Evolutionary conservation across 2,888 invertebrate species (phyloP), one percentile per base, ranked within the genome.

Genomic region (Acleris sparsana): DNA sequence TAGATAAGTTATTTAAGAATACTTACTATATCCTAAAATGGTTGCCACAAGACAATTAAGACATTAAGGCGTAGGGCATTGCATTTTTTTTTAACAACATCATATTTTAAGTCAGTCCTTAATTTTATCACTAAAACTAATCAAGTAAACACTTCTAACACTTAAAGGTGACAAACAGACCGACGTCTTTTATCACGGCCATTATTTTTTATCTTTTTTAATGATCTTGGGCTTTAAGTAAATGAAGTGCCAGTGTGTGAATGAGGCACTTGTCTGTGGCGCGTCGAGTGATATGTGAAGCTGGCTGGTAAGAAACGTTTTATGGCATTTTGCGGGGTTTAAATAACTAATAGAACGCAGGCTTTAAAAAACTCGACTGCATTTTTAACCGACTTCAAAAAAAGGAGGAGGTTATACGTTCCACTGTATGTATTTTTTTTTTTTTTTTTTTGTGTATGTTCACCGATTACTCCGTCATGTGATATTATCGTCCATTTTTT

Each of bases 201-300:
- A 18, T 65, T 65, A 51, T 18, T 65, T 65, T 62, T 61, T 55
- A 16, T 53, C 49, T 58, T 63, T 65, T 61, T 57, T 52, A 60
- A 55, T 44, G 65, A 39, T 57, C 60, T 53, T 22, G 20, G 48
- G 25, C 49, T 56, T 56, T 46, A 25, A 57, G 58, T 18, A 59
- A 68, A 66, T 66, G 68, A 66, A 66, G 62, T 49, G 63, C 18
- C 49, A 33, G 60, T 62, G 63, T 67, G 70, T 61, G 65, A 63
- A 70, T 52, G 67, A 62, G 67, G 13, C 53, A 59, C 59, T 60
- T 65, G 64, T 65, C 60, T 60, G 43, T 65, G 44, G 49, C 18
- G 29, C 7, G 65, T 20, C 33, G 60, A 65, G 55, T 56, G 65
- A 65, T 51, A 13, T 49, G 63, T 17, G 57, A 63, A 20, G 29